Percentiles rank a stretch among this genome's conserved stretches.
These are phyloP conservation scores for Abramis brama DNA, from an alignment of 2,113 vertebrate species.

Conservation along the genomic window DNA sequence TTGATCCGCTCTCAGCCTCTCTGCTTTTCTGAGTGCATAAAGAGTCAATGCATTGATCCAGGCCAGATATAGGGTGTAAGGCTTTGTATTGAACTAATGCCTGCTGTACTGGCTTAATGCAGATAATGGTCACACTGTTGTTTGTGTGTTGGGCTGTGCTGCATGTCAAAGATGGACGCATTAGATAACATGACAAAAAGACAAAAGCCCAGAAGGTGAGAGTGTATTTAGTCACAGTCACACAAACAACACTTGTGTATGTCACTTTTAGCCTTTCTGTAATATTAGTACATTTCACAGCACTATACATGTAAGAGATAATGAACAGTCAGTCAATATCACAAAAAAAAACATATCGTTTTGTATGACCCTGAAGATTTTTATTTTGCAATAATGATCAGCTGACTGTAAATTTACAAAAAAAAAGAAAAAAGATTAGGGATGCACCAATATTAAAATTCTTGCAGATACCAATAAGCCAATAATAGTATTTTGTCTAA, in stretches of 20 bases:
- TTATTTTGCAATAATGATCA: background rate
- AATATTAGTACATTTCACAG: background rate
- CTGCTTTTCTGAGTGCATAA: conserved; percentile 35
- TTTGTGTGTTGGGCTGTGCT: background rate
- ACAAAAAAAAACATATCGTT: background rate
- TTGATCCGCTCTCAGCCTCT: conserved; percentile 38
- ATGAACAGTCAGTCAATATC: background rate
- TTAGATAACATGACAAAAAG: background rate
- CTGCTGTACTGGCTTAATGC: background rate
- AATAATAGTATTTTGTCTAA: background rate
- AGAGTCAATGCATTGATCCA: conserved; percentile 37
- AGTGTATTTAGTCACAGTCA: background rate
- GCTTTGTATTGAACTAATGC: conserved; percentile 1
- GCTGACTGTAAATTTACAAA: background rate
- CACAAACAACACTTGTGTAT: background rate
- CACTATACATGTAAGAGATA: background rate
- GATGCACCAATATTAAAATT: background rate
- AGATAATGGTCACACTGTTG: conserved; percentile 2
- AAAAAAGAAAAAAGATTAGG: background rate
- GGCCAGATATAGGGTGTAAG: conserved; percentile 8
- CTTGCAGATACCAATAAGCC: background rate
- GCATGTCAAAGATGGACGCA: background rate
- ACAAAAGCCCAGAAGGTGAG: background rate
- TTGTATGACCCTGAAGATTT: background rate
- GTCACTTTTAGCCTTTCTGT: background rate